These are phyloP conservation scores for Chymomyza costata DNA, from an alignment of 1,140 invertebrate species.

Conservation along the genomic window DNA sequence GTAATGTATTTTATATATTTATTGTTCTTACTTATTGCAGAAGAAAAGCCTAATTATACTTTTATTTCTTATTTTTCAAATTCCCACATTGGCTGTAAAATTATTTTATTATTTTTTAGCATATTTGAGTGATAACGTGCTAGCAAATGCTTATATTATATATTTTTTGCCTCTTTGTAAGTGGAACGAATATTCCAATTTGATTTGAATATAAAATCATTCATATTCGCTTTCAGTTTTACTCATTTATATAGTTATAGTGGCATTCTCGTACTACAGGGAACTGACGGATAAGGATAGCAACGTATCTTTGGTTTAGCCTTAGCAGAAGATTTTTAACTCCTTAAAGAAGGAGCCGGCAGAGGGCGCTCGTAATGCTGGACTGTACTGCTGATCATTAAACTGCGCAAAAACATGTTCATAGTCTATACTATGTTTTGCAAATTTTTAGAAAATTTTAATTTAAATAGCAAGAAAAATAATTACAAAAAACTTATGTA, in stretches of 20 bases:
- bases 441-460: no score
- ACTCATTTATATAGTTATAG: constrained; percentile 21
- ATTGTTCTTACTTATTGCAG: neutral
- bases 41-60: neutral
- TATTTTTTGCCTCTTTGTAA: constrained; percentile 20
- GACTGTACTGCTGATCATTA: no score
- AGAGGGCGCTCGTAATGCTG: no score
- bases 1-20: neutral
- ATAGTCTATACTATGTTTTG: no score
- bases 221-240: constrained; percentile 1
- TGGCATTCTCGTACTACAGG: neutral
- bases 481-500: no score
- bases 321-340: no score
- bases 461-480: no score
- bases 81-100: constrained; percentile 2
- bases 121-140: constrained; percentile 2
- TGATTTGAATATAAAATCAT: no score
- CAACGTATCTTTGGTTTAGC: no score
- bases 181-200: neutral
- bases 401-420: no score
- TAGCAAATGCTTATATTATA: neutral
- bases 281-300: no score
- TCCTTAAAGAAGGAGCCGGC: no score
- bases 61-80: constrained; percentile 10
- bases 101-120: constrained; percentile 10